These are phyloP conservation scores for Calyptommatus sinebrachiatus DNA, from an alignment of 2,113 vertebrate species.

Conservation along the genomic window DNA sequence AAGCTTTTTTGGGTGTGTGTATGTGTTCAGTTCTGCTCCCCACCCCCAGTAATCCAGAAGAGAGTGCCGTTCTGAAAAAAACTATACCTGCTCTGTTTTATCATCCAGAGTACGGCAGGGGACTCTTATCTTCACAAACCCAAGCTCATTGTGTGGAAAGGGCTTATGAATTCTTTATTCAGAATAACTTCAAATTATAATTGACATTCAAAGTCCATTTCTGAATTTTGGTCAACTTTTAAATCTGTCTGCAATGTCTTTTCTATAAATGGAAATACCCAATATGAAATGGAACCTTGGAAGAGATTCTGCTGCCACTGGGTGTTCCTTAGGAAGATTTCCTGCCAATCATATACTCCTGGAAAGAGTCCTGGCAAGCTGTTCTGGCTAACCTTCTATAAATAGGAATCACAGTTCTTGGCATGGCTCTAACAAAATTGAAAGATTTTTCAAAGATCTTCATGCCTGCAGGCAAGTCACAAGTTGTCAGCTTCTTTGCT, in stretches of 20 bases:
- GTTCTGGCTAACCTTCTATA: constrained; percentile 14
- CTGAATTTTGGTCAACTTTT: not conserved
- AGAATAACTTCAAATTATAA: no score
- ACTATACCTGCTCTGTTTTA: no score
- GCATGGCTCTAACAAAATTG: constrained; percentile 7
- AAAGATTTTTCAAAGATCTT: not conserved
- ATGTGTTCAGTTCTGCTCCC: no score
- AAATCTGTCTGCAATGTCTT: not conserved
- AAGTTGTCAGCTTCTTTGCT: not conserved
- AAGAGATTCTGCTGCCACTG: not conserved
- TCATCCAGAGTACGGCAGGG: no score
- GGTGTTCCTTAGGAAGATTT: constrained; percentile 24
- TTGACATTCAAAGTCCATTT: not conserved
- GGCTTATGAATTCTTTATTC: not conserved
- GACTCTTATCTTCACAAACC: not conserved
- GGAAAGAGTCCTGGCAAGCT: constrained; percentile 40
- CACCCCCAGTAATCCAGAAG: no score
- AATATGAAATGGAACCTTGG: constrained; percentile 16
- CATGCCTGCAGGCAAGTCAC: not conserved
- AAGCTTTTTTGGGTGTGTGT: no score
- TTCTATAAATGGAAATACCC: not conserved
- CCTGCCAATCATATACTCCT: constrained; percentile 7
- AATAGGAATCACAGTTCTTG: constrained; percentile 44
- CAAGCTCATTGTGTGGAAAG: not conserved
- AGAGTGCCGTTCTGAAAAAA: no score